Percentiles rank a stretch among this genome's conserved stretches.
Conservation (phyloP, 2,113 vertebrate species). For the Recurvirostra avosetta region DNA sequence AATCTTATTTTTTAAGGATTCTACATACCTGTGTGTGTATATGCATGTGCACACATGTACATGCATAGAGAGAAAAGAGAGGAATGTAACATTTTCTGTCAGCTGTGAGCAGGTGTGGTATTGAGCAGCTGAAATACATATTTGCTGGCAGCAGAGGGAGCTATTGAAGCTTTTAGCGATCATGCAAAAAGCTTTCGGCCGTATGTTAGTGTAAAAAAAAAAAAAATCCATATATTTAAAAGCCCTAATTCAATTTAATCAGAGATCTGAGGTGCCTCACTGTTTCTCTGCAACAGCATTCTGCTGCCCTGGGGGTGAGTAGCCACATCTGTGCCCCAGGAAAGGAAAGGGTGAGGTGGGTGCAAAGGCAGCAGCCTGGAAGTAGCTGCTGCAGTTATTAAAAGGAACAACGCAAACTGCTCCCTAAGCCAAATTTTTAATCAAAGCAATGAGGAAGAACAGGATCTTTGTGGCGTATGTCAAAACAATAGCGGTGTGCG, state of each 20-base stretch:
- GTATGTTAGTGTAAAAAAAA: too few species aligned
- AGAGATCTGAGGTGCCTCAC: neutral
- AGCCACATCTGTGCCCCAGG: neutral
- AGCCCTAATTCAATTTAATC: neutral
- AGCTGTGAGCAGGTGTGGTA: neutral
- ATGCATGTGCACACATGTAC: rapidly evolving
- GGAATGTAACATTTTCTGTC: neutral
- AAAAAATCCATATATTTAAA: too few species aligned
- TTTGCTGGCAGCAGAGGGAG: conserved; percentile 50
- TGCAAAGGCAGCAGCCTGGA: neutral
- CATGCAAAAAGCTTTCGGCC: neutral
- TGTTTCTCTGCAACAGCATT: neutral
- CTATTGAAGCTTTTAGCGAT: neutral
- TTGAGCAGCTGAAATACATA: neutral
- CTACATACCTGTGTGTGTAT: neutral
- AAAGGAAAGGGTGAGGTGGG: neutral
- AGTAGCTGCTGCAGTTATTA: neutral
- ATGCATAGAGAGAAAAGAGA: neutral
- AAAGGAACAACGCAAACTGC: neutral
- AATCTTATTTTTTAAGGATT: neutral
- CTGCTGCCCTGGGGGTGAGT: neutral
- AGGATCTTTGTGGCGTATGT: neutral
- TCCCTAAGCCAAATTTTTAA: neutral
- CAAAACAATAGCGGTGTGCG: conserved; percentile 1
- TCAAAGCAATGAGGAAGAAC: neutral